Evolutionary conservation across 2,113 vertebrate genomes (phyloP), one percentile per base, ranked within the genome.

Genomic region (Zootoca vivipara): DNA sequence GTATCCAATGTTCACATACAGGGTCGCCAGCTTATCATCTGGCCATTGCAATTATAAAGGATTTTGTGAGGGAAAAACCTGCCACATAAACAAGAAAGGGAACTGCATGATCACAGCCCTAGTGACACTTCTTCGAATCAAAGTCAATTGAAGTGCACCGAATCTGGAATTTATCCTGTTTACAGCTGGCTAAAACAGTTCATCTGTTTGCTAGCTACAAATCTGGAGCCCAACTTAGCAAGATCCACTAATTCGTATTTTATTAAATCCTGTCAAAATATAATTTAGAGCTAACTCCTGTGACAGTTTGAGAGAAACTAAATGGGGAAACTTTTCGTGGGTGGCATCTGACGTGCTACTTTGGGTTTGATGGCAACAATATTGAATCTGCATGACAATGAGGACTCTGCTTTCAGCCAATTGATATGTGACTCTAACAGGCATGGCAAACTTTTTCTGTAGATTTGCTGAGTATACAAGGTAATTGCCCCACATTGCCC

Each of bases 251-350:
- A 93, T 95, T 93, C 92, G 84, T 95, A 88, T 95, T 96, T 94
- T 94, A 94, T 94, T 92, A 93, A 95, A 94, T 82, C 26, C 77
- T 92, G 95, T 94, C 94, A 95, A 95, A 96, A 95, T 92, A 93
- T 24, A 0, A 94, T 94, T 94, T 93, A 91, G 89, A 91, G 92
- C 90, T 93, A 92, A 94, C 80, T 56, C 78, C 56, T 9, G 85
- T 93, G 90, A 86, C 86, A 91, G 84, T 86, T 86, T 40, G 91
- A 65, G 92, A 86, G 94, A 52, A 91, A 88, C 0, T 1, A 93
- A 95, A 93, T 73, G 67, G 85, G 88, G 93, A 94, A 94, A 90
- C 80, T 87, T 89, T 93, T 62, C 92, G 90, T 95, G 92, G 93
- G 92, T 95, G 92, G 88, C 90, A 7, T 78, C 62, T 92, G 92